Conservation (phyloP, 2,888 invertebrate genomes). For the Gastrophysa polygoni region DNA sequence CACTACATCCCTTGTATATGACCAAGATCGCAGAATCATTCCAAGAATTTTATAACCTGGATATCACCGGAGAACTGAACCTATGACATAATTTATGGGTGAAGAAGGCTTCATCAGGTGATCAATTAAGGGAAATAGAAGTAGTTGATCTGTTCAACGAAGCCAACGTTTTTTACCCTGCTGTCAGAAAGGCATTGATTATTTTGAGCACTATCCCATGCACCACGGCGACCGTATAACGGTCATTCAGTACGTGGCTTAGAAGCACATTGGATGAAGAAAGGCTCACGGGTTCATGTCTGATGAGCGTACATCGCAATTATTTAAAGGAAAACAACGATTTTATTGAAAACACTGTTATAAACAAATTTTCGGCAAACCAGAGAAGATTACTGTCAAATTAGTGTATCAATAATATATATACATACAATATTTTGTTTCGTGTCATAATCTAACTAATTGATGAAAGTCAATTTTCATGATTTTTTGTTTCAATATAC, state of each 20-base stretch:
- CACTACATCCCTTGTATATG: background rate
- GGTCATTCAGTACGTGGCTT: background rate
- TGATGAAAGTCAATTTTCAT: too few relatives aligned
- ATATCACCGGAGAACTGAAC: slow-evolving; percentile 17
- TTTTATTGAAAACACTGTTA: background rate
- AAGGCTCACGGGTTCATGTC: background rate
- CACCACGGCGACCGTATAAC: background rate
- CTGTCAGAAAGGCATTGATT: background rate
- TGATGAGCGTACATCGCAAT: slow-evolving; percentile 6
- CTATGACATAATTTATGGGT: slow-evolving; percentile 15
- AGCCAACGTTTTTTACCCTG: slow-evolving; percentile 7
- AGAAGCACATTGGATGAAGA: background rate
- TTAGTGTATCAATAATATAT: too few relatives aligned
- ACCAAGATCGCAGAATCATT: background rate
- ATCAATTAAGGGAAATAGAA: slow-evolving; percentile 15
- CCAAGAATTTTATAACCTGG: slow-evolving; percentile 14
- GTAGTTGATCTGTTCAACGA: slow-evolving; percentile 6
- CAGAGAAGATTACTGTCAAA: background rate
- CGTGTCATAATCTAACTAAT: too few relatives aligned
- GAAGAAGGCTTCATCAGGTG: slow-evolving; percentile 9
- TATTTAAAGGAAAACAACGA: background rate
- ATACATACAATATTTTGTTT: too few relatives aligned
- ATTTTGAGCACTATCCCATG: slow-evolving; percentile 9
- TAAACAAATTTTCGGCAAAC: background rate
- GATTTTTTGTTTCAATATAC: too few relatives aligned